These are phyloP conservation scores for Otis tarda DNA, from an alignment of 2,113 vertebrate species.

Conservation along the genomic window DNA sequence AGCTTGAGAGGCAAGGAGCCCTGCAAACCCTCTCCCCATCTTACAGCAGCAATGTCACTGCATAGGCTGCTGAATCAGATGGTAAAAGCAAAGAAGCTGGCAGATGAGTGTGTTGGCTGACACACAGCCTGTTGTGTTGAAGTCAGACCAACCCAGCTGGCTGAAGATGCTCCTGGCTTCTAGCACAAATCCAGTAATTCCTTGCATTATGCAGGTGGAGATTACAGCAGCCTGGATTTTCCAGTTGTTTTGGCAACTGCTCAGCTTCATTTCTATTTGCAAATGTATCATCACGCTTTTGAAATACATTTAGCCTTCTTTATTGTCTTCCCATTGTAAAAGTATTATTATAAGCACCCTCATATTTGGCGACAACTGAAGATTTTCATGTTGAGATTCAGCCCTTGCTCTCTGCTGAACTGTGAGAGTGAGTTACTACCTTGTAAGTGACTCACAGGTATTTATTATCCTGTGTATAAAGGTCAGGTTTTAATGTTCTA, in stretches of 20 bases:
- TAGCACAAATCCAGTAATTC: background rate
- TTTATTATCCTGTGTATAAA: conserved; percentile 75
- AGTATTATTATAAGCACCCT: background rate
- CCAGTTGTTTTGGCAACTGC: background rate
- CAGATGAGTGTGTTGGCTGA: background rate
- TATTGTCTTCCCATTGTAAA: background rate
- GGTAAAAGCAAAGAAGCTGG: background rate
- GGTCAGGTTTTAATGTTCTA: conserved; percentile 76
- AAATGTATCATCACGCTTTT: background rate
- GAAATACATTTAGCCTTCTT: background rate
- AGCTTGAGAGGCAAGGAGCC: background rate
- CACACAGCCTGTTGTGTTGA: background rate
- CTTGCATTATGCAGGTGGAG: background rate
- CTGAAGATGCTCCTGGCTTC: background rate
- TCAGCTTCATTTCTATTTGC: background rate
- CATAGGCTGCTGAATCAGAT: background rate
- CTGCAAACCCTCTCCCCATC: background rate
- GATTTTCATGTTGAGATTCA: conserved; percentile 56
- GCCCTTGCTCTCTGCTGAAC: conserved; percentile 45
- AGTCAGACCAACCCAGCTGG: background rate
- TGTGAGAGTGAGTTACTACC: conserved; percentile 68
- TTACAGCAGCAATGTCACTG: background rate
- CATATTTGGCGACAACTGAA: background rate
- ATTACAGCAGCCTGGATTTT: background rate
- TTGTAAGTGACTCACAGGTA: conserved; percentile 72